Evolutionary conservation across 2,113 vertebrate species (phyloP), one percentile per base, ranked within the genome.

Genomic region (Zapornia atra): DNA sequence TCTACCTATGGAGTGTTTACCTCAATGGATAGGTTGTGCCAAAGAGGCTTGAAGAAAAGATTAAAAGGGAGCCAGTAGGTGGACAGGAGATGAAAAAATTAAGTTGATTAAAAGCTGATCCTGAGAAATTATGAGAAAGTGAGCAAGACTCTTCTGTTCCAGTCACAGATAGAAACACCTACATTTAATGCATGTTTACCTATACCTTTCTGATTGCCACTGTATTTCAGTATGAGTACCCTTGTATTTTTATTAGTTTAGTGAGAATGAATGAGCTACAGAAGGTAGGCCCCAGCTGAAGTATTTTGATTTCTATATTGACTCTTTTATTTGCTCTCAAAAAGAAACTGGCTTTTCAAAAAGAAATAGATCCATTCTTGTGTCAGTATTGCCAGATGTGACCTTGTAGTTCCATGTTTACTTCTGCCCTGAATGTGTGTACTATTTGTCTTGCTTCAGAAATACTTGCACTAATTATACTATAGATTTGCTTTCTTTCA

Each of bases 361-460:
- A 69, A 64, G 19, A 59, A 84, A 29, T 15, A 7, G 16, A 5
- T 60, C 9, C 2, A 4, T 8, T 22, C 15, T 56, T 38, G 14
- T 89, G 42, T 78, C 34, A 9, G 9, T 53, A 2, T 31, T 63
- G 31, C 66, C 51, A 38, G 40, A 3, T 72, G 53, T 68, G 44
- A 61, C 12, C n/a, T 10, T 28, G 11, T 75, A 0, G 0, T 76
- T 83, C 26, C 20, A 2, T 54, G 16, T 44, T 85, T 50, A 8
- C 40, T 57, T 69, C 50, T 86, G n/a, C 34, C 36, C 31, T 84
- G 33, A 81, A 44, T 1, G 7, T 1, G 1, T 46, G 15, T 77
- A 7, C 40, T 65, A 0, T 78, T 77, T 65, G 21, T 65, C n/a
- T 57, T 59, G 29, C 50, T 82, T 59, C 61, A 56, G 50, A 72